A percentile compares a stretch with the other conserved stretches of the same genome.
phyloP scores from a whole-genome alignment of 2,888 invertebrate genomes.

The Hypselothyrea guttata region DNA sequence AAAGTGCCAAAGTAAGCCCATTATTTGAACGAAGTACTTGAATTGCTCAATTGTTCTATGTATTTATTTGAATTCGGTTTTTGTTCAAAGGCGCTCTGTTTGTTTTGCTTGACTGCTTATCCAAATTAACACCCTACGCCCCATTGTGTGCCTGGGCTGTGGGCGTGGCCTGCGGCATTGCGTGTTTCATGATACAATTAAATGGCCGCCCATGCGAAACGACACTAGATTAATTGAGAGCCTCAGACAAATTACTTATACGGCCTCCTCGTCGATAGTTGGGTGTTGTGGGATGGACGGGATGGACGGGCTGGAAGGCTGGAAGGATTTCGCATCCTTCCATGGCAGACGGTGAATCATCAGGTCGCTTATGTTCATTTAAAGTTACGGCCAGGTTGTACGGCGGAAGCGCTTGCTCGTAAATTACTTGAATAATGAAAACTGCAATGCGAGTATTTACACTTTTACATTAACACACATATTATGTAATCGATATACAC shows the following conservation, averaged over 20 bases:
- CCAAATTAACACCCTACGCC: not conserved
- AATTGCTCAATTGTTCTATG: no score
- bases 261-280: slow-evolving; percentile 46
- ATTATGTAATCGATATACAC: no score
- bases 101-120: not conserved
- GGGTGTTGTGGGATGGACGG: not conserved
- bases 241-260: slow-evolving; percentile 67
- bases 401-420: slow-evolving; percentile 62
- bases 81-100: no score
- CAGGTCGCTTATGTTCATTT: slow-evolving; percentile 33
- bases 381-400: slow-evolving; percentile 36
- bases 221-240: slow-evolving; percentile 63
- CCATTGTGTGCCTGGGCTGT: not conserved
- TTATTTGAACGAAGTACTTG: no score
- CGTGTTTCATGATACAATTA: slow-evolving; percentile 67
- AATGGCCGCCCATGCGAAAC: slow-evolving; percentile 41
- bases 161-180: slow-evolving; percentile 34
- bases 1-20: no score
- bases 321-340: not conserved
- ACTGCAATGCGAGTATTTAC: slow-evolving; percentile 68
- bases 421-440: slow-evolving; percentile 75
- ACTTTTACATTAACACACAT: slow-evolving; percentile 15
- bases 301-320: not conserved
- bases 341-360: not conserved
- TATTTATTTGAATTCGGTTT: no score